Percentiles rank a stretch among this genome's conserved stretches.
These are phyloP conservation scores for Corydoras maculifer DNA, from an alignment of 2,113 vertebrate species.

Conservation along the genomic window DNA sequence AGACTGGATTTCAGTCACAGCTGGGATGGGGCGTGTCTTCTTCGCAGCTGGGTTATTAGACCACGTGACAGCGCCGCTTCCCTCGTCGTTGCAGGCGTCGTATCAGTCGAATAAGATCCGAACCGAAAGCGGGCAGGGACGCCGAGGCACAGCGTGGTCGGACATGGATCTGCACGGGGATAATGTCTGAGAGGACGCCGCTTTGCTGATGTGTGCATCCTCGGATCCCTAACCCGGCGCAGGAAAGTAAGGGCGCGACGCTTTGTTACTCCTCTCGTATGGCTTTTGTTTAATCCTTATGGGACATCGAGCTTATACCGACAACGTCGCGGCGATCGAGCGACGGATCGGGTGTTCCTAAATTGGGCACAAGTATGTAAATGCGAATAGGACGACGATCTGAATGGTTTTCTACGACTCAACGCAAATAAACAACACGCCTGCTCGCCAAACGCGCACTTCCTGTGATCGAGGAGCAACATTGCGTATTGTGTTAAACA, in stretches of 20 bases:
- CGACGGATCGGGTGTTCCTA: too few relatives aligned
- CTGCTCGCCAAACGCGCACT: background rate
- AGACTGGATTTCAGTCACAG: background rate
- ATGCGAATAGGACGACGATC: too few relatives aligned
- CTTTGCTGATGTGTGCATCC: slow-evolving; percentile 10
- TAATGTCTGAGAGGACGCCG: slow-evolving; percentile 26
- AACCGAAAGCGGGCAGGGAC: slow-evolving; percentile 44
- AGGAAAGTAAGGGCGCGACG: slow-evolving; percentile 26
- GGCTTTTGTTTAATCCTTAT: slow-evolving; percentile 31
- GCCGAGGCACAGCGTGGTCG: slow-evolving; percentile 24
- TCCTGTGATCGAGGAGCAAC: background rate
- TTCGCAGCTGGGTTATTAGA: slow-evolving; percentile 66
- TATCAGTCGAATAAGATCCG: slow-evolving; percentile 59
- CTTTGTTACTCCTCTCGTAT: background rate
- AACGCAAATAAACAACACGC: background rate
- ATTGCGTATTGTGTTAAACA: background rate
- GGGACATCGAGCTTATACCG: background rate
- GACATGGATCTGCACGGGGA: slow-evolving; percentile 54
- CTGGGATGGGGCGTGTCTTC: slow-evolving; percentile 54
- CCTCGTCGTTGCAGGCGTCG: slow-evolving; percentile 62
- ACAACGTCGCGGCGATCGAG: background rate
- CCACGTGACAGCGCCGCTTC: slow-evolving; percentile 70
- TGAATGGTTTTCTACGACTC: too few relatives aligned
- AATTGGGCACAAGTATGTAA: too few relatives aligned
- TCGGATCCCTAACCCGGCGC: slow-evolving; percentile 14